Conservation (phyloP, 2,888 invertebrate species). For the Idaea aversata region DNA sequence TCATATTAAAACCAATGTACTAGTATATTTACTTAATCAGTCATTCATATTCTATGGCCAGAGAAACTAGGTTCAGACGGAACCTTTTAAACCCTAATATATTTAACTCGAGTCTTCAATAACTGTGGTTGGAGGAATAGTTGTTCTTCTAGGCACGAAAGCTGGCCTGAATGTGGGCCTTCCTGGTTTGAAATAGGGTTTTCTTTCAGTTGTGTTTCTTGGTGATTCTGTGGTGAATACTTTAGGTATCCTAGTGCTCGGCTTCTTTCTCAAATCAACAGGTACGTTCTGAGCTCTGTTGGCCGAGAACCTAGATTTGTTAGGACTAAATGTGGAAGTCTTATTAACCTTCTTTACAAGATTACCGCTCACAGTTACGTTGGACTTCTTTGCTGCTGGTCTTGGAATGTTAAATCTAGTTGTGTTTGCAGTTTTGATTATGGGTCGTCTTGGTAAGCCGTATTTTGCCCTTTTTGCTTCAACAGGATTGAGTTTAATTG, state of each 20-base stretch:
- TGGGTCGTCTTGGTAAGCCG: slow-evolving; percentile 63
- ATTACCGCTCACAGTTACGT: slow-evolving; percentile 44
- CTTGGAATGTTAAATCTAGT: slow-evolving; percentile 41
- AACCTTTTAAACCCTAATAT: slow-evolving; percentile 29
- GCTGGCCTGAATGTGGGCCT: slow-evolving; percentile 66
- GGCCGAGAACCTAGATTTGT: slow-evolving; percentile 58
- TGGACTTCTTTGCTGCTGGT: slow-evolving; percentile 48
- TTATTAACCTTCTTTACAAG: slow-evolving; percentile 58
- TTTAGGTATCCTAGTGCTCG: slow-evolving; percentile 45
- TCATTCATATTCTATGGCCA: slow-evolving; percentile 56
- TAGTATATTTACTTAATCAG: slow-evolving; percentile 41
- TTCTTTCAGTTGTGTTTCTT: slow-evolving; percentile 64
- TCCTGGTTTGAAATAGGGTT: slow-evolving; percentile 60
- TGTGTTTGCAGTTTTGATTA: slow-evolving; percentile 56
- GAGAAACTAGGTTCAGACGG: slow-evolving; percentile 44
- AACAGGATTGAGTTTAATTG: slow-evolving; percentile 50
- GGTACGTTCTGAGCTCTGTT: slow-evolving; percentile 70
- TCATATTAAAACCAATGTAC: slow-evolving; percentile 27
- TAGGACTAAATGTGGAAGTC: slow-evolving; percentile 56
- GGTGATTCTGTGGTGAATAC: slow-evolving; percentile 62
- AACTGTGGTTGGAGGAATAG: slow-evolving; percentile 42
- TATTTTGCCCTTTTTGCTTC: slow-evolving; percentile 66
- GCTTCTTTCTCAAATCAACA: slow-evolving; percentile 62
- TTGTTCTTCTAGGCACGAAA: slow-evolving; percentile 64
- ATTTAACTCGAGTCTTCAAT: slow-evolving; percentile 24